Base-by-base conservation (phyloP, 2,797 vertebrate species). In the Hypotaenidia okinawae region DNA sequence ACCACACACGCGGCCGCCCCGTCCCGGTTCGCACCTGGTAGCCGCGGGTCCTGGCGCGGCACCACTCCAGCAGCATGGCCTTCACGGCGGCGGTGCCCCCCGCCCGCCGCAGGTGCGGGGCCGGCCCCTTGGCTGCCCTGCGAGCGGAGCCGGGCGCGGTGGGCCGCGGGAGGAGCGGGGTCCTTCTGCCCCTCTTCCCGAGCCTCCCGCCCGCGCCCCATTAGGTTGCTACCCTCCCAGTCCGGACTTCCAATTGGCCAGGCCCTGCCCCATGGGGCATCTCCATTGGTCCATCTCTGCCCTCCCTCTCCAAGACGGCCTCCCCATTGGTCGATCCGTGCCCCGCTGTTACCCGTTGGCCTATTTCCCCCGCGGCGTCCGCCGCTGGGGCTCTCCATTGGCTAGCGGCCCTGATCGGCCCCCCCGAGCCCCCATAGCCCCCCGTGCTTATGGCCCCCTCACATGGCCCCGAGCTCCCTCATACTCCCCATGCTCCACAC, bases 1-100 rank as follows among this genome's bases (percentile, higher is more conserved):
- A 47, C 45, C 45, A 19, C 47, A 47, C 22, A 22, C 21, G 9
- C 22, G 47, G 47, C 47, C 47, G 22, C 47, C 47, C 47, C 47
- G 11, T 45, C 47, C 47, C 47, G 47, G 47, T 47, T 47, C 19
- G 47, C 75, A 98, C 98, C 97, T 98, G 95, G 16, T 98, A 98
- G 13, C 94, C 93, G 3, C 97, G 97, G 2, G 98, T 98, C 96
- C 98, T 97, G 92, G 97, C 95, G 1, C 97, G 95, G 85, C 98
- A 98, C 98, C 98, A 98, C 74, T 98, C 97, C 91, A 98, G 57
- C 35, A 98, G 96, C 98, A 98, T 98, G 58, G 90, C 96, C 95
- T 98, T 98, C 37, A 98, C 97, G 1, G 85, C 54, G n/a, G 97
- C 96, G 0, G 93, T 76, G 2, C 96, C 96, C 49, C 96, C 97